Conservation (phyloP, 2,113 vertebrate species). For the Hepsetus odoe region DNA sequence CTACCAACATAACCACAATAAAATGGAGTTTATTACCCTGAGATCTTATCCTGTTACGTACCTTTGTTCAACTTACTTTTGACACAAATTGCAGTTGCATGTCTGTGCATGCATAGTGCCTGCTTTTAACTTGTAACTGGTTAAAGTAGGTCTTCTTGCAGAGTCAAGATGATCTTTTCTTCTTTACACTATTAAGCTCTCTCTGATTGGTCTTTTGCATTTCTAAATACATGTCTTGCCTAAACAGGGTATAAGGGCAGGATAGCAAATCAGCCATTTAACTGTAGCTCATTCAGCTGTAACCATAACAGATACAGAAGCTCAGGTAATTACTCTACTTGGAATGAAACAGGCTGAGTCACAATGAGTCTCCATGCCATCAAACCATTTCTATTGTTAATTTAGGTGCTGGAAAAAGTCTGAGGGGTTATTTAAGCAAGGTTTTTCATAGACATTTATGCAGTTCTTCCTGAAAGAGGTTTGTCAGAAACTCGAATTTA, state of each 20-base stretch:
- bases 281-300: neutral
- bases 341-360: neutral
- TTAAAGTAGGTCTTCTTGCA: neutral
- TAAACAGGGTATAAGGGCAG: neutral
- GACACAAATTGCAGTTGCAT: neutral
- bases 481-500: no score
- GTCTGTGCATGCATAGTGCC: neutral
- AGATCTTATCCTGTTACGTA: constrained; percentile 12
- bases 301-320: neutral
- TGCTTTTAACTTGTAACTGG: neutral
- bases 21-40: neutral
- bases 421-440: no score
- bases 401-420: neutral
- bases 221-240: no score
- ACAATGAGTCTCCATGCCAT: neutral
- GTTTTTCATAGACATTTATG: no score
- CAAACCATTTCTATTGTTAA: neutral
- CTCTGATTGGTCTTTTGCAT: no score
- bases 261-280: neutral
- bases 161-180: neutral
- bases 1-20: neutral
- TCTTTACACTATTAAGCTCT: no score
- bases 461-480: no score
- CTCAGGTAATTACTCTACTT: neutral
- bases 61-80: neutral